Evolutionary conservation across 35 echinoderm and acorn worm genomes (phyloP).

Genomic region (Anneissia japonica): DNA sequence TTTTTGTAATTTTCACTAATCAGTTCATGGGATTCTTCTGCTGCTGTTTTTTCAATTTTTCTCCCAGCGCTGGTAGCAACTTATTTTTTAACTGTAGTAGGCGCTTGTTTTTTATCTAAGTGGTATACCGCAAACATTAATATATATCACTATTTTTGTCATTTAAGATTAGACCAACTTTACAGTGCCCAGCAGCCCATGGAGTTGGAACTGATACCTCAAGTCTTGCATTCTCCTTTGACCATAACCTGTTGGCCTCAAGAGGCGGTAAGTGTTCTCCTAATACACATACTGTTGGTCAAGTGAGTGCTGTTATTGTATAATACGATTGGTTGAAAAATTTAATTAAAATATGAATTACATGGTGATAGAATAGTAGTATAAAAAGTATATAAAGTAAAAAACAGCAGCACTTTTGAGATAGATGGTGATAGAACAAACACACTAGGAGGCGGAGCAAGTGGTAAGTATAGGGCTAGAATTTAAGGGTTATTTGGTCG

Average conservation of each 20-base stretch:
- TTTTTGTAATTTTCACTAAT: too few relatives aligned
- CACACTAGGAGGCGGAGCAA: too few relatives aligned
- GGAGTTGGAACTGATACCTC: slow-evolving; percentile 61
- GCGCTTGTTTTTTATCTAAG: too few relatives aligned
- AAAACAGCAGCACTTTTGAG: too few relatives aligned
- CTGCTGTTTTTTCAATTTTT: neutral
- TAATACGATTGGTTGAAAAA: too few relatives aligned
- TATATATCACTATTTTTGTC: neutral
- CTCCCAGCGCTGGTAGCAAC: neutral
- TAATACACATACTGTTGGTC: neutral
- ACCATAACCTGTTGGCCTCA: slow-evolving; percentile 77
- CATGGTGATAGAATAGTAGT: neutral
- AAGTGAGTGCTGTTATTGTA: too few relatives aligned
- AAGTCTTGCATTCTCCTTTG: slow-evolving; percentile 75
- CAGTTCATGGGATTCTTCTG: neutral
- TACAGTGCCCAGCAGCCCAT: slow-evolving; percentile 62
- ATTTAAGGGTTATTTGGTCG: too few relatives aligned
- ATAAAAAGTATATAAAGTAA: too few relatives aligned
- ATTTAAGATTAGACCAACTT: slow-evolving; percentile 63
- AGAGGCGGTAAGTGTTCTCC: slow-evolving; percentile 64
- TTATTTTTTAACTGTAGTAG: too few relatives aligned
- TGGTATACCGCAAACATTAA: neutral
- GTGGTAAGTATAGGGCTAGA: too few relatives aligned
- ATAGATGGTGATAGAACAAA: too few relatives aligned
- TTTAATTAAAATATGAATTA: neutral